Percentiles rank a stretch among this genome's conserved stretches.
These are phyloP conservation scores for Oriolus oriolus DNA, from an alignment of 2,113 vertebrate genomes.

Conservation along the genomic window DNA sequence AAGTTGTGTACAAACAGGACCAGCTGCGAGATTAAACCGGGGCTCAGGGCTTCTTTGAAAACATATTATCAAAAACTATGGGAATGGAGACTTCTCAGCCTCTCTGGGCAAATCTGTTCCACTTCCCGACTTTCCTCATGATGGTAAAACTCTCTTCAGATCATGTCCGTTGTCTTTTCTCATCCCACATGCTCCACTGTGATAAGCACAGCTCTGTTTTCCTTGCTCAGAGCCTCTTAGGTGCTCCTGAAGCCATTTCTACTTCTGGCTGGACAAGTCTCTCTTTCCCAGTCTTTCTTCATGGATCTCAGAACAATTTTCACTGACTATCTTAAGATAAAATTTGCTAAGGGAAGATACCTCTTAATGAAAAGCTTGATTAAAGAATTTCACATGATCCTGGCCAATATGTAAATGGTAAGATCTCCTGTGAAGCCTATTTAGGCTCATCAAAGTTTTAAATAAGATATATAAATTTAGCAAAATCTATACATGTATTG, in stretches of 20 bases:
- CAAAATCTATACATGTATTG: neutral
- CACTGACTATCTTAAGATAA: neutral
- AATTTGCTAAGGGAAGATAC: neutral
- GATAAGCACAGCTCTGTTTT: neutral
- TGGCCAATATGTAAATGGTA: neutral
- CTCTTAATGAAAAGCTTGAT: neutral
- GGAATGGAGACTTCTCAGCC: neutral
- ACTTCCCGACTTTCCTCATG: neutral
- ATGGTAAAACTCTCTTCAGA: neutral
- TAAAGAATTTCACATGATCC: neutral
- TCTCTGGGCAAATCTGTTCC: neutral
- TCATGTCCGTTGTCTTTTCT: neutral
- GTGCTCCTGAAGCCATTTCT: neutral
- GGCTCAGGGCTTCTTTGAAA: neutral
- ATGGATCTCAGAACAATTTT: neutral
- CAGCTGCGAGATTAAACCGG: neutral
- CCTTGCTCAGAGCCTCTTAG: neutral
- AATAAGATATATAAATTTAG: neutral
- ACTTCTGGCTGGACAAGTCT: neutral
- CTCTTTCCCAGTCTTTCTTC: neutral
- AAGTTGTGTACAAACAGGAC: neutral
- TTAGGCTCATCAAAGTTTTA: neutral
- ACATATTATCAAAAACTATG: neutral
- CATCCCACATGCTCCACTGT: accelerated
- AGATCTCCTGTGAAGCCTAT: neutral